These are phyloP conservation scores for Microcaecilia unicolor DNA, from an alignment of 2,797 vertebrate genomes.

Conservation along the genomic window DNA sequence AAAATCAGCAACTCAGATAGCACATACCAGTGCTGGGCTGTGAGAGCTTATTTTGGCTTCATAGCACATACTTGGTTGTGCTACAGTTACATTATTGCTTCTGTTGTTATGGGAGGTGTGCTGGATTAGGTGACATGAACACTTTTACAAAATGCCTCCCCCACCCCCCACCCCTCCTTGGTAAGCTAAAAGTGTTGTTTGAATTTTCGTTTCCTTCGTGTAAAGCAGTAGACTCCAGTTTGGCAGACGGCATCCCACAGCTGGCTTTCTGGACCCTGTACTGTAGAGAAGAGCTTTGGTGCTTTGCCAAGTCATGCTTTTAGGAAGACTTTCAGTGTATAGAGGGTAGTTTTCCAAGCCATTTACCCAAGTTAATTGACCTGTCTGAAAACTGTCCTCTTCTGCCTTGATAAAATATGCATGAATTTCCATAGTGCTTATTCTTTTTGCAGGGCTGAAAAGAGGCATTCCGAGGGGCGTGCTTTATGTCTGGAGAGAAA, in stretches of 20 bases:
- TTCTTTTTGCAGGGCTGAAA: too few species aligned
- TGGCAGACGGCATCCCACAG: conserved; percentile 2
- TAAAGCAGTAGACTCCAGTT: conserved; percentile 11
- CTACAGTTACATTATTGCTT: not conserved
- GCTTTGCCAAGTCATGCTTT: not conserved
- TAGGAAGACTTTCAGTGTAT: too few species aligned
- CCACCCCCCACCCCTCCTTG: conserved; percentile 1
- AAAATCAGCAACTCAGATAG: too few species aligned
- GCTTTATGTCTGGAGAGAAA: too few species aligned
- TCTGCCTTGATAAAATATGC: too few species aligned
- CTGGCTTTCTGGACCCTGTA: not conserved
- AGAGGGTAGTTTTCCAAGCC: too few species aligned
- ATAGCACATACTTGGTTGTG: not conserved
- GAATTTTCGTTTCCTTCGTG: conserved; percentile 19
- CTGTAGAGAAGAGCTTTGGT: conserved; percentile 1
- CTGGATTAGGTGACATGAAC: conserved; percentile 13
- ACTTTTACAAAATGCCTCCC: conserved; percentile 3
- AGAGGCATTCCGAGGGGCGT: too few species aligned
- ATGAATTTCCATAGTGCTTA: too few species aligned
- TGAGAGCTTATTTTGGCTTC: too few species aligned
- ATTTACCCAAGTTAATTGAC: too few species aligned
- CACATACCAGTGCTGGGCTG: too few species aligned
- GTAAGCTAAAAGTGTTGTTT: not conserved
- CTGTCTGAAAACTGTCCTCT: too few species aligned
- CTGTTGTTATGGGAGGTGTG: conserved; percentile 1